Percentiles rank a stretch among this genome's conserved stretches.
Evolutionary conservation across 2,113 vertebrate species (phyloP).

Genomic region (Cololabis saira): DNA sequence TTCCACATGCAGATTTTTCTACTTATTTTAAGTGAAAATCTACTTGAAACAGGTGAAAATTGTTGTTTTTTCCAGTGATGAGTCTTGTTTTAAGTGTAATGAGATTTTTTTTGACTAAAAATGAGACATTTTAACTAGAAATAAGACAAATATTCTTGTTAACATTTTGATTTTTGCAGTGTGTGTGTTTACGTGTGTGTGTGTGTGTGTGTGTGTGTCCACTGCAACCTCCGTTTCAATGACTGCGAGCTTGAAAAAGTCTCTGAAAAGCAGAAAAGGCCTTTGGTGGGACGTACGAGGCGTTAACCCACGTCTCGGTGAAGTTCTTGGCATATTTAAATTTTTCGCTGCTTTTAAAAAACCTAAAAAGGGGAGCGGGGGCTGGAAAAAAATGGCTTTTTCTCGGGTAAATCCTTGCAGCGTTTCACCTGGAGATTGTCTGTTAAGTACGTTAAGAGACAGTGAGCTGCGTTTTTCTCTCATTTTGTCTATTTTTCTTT

Average conservation of each 20-base stretch:
- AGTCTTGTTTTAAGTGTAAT: too few species aligned
- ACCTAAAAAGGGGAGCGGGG: constrained; percentile 13
- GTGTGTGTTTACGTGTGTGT: too few species aligned
- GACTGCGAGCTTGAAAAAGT: constrained; percentile 55
- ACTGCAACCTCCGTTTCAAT: constrained; percentile 47
- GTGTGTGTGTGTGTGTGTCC: too few species aligned
- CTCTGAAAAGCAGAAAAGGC: constrained; percentile 70
- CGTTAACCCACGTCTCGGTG: constrained; percentile 65
- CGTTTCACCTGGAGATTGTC: constrained; percentile 81
- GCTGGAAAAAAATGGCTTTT: constrained; percentile 61
- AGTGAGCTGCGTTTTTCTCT: constrained; percentile 50
- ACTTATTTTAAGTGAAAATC: too few species aligned
- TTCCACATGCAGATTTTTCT: too few species aligned
- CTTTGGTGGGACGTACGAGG: constrained; percentile 74
- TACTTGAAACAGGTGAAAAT: too few species aligned
- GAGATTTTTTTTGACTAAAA: too few species aligned
- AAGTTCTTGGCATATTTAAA: constrained; percentile 67
- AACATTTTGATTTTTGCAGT: too few species aligned
- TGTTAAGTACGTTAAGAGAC: constrained; percentile 80
- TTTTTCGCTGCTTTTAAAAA: constrained; percentile 56
- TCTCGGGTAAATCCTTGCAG: constrained; percentile 59
- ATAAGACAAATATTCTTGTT: too few species aligned
- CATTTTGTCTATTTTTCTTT: constrained; percentile 6
- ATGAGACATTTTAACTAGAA: too few species aligned
- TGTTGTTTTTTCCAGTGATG: too few species aligned